Conservation (phyloP, 2,113 vertebrate species). For the Alaudala cheleensis region DNA sequence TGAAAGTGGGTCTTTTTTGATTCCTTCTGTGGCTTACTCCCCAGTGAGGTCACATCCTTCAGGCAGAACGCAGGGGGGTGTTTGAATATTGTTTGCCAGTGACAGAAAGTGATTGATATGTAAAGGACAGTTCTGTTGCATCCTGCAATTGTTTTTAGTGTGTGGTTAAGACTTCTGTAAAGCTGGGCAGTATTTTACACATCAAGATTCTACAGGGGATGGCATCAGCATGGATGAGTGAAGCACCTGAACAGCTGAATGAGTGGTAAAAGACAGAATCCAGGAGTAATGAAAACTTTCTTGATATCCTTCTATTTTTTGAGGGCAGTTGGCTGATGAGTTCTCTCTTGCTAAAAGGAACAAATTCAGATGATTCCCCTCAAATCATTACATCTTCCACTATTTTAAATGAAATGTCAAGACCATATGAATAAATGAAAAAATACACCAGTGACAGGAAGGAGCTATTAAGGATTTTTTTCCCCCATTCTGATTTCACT, state of each 20-base stretch:
- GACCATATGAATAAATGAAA: not conserved
- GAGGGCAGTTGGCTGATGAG: not conserved
- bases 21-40: not conserved
- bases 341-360: not conserved
- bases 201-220: not conserved
- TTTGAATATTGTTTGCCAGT: not conserved
- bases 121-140: not conserved
- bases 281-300: not conserved
- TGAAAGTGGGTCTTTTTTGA: not conserved
- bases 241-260: not conserved
- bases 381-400: not conserved
- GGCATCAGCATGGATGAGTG: not conserved
- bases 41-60: not conserved
- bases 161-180: not conserved
- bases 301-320: not conserved
- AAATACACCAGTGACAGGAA: not conserved
- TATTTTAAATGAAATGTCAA: not conserved
- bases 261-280: not conserved
- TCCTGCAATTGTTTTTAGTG: not conserved
- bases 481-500: not conserved
- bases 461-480: fast-evolving
- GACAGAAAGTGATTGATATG: not conserved
- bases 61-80: not conserved
- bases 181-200: not conserved
- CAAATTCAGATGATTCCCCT: not conserved